Evolutionary conservation across 2,888 invertebrate genomes (phyloP).

Genomic region (Archips crataeganus): DNA sequence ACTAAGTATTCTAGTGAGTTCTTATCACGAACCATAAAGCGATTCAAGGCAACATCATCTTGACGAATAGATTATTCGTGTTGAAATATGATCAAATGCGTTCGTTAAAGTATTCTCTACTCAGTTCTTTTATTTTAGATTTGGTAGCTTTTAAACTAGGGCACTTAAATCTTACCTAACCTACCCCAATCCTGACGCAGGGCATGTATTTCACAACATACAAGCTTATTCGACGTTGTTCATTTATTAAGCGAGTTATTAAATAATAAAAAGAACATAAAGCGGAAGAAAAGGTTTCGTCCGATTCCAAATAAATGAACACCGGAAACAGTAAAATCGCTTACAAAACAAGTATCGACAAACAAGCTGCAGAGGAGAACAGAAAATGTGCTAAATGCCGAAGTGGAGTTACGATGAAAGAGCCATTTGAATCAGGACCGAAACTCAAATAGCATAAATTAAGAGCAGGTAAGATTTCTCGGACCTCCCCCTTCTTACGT

Average conservation of each 20-base stretch:
- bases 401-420: constrained; percentile 2
- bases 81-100: no score
- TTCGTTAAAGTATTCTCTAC: no score
- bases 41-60: no score
- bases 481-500: no score
- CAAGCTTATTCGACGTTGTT: not conserved
- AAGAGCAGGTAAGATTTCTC: no score
- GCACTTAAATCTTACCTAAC: no score
- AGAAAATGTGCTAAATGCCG: constrained; percentile 14
- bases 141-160: not conserved
- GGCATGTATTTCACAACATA: constrained; percentile 3
- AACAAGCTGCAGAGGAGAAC: constrained; percentile 4
- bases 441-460: not conserved
- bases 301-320: not conserved
- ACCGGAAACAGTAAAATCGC: not conserved
- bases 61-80: no score
- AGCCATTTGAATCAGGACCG: not conserved
- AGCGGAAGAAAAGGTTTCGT: not conserved
- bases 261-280: not conserved
- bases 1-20: no score
- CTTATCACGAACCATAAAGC: no score
- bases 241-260: not conserved
- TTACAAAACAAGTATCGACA: not conserved
- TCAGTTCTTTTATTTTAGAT: not conserved
- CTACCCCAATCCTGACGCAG: not conserved